Conservation (phyloP, 2,113 vertebrate species). For the Anguilla rostrata region DNA sequence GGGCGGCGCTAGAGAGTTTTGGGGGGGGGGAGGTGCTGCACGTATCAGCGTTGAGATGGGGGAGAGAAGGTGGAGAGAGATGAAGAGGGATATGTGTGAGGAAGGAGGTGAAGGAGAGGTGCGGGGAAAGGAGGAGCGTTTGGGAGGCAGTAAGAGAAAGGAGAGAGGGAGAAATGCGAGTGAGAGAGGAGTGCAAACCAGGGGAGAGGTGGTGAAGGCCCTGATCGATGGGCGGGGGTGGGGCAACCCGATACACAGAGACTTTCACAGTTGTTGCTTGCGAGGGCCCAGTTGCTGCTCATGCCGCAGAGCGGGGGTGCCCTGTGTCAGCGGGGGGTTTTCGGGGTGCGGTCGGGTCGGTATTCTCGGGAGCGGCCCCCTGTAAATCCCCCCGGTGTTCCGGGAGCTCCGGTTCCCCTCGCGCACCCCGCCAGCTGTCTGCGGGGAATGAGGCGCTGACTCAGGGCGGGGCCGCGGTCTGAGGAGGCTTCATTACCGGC, state of each 20-base stretch:
- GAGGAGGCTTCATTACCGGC: neutral
- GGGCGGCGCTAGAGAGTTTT: neutral
- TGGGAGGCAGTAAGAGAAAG: neutral
- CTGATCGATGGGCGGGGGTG: neutral
- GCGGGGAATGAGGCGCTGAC: slow-evolving; percentile 7
- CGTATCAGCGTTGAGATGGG: neutral
- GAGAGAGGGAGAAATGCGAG: neutral
- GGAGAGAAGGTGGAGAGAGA: neutral
- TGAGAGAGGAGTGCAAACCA: neutral
- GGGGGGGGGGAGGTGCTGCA: neutral
- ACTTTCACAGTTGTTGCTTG: neutral
- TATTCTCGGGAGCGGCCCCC: neutral
- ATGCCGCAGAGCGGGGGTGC: neutral
- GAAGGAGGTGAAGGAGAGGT: neutral
- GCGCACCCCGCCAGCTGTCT: neutral
- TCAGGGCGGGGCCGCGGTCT: slow-evolving; percentile 22
- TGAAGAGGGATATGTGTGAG: neutral
- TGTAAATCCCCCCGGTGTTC: neutral
- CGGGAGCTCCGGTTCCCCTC: neutral
- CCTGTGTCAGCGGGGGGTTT: neutral
- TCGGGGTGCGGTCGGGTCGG: neutral
- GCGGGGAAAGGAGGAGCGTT: neutral
- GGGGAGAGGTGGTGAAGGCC: neutral
- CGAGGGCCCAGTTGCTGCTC: neutral
- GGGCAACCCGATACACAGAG: neutral